These are phyloP conservation scores for Vespertilio murinus DNA, from an alignment of 2,797 vertebrate genomes.

Conservation along the genomic window DNA sequence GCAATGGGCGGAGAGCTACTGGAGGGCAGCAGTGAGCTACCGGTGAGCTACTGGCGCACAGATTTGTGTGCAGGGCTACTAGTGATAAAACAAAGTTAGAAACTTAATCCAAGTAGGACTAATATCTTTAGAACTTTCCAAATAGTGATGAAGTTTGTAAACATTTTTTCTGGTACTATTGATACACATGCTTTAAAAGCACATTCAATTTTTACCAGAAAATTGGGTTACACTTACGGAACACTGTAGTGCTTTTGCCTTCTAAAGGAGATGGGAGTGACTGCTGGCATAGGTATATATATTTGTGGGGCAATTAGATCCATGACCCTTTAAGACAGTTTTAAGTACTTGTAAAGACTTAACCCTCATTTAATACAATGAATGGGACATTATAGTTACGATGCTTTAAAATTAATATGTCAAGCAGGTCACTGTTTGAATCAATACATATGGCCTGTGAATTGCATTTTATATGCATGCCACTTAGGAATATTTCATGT, in stretches of 20 bases:
- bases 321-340: conserved; percentile 69
- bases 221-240: not conserved
- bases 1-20: too few relatives aligned
- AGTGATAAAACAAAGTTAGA: not conserved
- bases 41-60: too few relatives aligned
- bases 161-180: not conserved
- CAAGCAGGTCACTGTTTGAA: conserved; percentile 75
- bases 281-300: not conserved
- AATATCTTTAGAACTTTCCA: conserved; percentile 30
- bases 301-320: conserved; percentile 64
- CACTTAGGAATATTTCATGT: conserved; percentile 71
- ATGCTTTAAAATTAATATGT: conserved; percentile 70
- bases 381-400: conserved; percentile 75
- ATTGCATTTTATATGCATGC: conserved; percentile 63
- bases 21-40: too few relatives aligned
- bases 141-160: not conserved
- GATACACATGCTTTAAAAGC: not conserved
- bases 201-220: not conserved
- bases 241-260: not conserved
- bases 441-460: conserved; percentile 74
- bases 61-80: too few relatives aligned
- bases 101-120: not conserved
- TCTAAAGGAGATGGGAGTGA: not conserved
- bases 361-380: conserved; percentile 75
- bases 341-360: conserved; percentile 76